Conservation (phyloP, 2,113 vertebrate species). For the Sylvilagus bachmani region DNA sequence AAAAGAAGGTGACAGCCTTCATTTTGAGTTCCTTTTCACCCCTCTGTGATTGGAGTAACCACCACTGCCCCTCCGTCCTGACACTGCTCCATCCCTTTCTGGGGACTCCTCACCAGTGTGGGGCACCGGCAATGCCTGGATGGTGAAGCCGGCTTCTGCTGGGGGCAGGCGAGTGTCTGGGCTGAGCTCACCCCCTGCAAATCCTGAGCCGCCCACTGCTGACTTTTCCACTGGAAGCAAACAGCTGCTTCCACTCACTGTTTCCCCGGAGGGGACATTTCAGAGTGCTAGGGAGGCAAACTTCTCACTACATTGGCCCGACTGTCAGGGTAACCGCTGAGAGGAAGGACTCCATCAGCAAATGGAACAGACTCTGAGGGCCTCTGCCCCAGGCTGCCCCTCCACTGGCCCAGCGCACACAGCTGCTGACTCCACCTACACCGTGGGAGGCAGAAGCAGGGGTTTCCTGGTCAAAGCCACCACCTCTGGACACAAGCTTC, state of each 20-base stretch:
- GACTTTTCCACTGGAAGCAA: not conserved
- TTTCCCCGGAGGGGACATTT: not conserved
- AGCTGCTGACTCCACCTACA: not conserved
- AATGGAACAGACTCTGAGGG: not conserved
- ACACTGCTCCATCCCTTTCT: no score
- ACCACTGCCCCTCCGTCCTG: not conserved
- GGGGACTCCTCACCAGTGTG: not conserved
- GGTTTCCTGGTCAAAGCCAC: not conserved
- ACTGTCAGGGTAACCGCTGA: not conserved
- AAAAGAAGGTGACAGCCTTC: no score
- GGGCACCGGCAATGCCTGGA: not conserved
- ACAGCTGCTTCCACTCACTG: not conserved
- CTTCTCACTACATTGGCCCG: slow-evolving; percentile 1
- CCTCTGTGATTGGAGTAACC: not conserved
- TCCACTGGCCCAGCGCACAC: not conserved
- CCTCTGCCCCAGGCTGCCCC: not conserved
- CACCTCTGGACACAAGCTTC: not conserved
- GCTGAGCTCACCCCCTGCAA: not conserved
- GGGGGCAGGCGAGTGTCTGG: rapidly evolving
- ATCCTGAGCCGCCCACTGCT: rapidly evolving
- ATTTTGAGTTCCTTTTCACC: not conserved
- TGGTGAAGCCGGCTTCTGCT: not conserved
- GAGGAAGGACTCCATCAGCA: not conserved
- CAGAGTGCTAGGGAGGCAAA: not conserved
- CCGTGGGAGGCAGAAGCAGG: not conserved